Base-by-base conservation (phyloP, 2,888 invertebrate genomes). In the Mystacides longicornis region DNA sequence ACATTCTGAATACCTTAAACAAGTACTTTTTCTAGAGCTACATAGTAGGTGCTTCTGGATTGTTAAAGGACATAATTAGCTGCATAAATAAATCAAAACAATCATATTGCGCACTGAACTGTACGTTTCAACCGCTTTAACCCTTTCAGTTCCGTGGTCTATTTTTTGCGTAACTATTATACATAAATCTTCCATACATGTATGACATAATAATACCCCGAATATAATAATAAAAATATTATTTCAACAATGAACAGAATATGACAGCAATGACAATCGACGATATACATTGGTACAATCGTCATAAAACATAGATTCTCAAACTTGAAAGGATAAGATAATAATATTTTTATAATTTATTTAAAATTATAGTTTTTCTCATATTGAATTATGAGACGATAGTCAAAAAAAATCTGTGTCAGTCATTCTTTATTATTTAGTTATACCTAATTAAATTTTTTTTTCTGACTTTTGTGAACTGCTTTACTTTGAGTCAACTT, bases 201-300 rank as follows among this genome's bases (percentile, higher is more conserved):
- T n/a, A n/a, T 37, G 37, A 37, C 16, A 37, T 37, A 37, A 37
- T 37, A 37, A 37, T n/a, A n/a, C 37, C 16, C 16, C 14, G 22
- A 48, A 27, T 31, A 49, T 18, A 54, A 49, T 37, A 54, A 52
- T 46, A 53, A 53, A 20, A 43, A 20, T 22, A 53, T 52, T 56
- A 50, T 49, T n/a, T 45, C 33, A 49, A 56, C 49, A 56, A 54
- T 56, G 51, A 54, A 51, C 54, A 51, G 59, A 42, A 57, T 59
- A 59, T 59, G 59, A 59, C 59, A 57, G 49, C 27, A 49, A 43
- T 55, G 55, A 55, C 55, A 51, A 51, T n/a, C n/a, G n/a, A n/a
- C 49, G 18, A 43, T 31, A 49, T 47, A 51, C 47, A 23, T 23
- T 33, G 16, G 22, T 48, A 23, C n/a, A 23, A 23, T 45, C 21